These are phyloP conservation scores for Ommatoiulus sabulosus DNA, from an alignment of 2,888 invertebrate species.

Conservation along the genomic window DNA sequence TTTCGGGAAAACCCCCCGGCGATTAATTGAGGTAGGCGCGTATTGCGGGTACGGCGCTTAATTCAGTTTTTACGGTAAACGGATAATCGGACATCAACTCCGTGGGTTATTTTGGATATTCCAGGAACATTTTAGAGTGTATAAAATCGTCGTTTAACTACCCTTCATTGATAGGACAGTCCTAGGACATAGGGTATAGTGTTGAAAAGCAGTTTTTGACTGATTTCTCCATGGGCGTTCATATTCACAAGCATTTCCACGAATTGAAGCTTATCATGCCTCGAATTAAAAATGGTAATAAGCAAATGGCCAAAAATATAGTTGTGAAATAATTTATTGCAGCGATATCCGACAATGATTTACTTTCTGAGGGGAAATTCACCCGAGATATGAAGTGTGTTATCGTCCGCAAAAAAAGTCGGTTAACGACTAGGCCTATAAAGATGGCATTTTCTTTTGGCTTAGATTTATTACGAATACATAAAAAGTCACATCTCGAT, in stretches of 20 bases:
- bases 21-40: too few relatives aligned
- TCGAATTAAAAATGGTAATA: neutral
- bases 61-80: too few relatives aligned
- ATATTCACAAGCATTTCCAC: neutral
- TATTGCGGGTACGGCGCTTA: too few relatives aligned
- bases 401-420: slow-evolving; percentile 25
- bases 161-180: too few relatives aligned
- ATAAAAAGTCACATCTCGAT: slow-evolving; percentile 34
- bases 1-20: too few relatives aligned
- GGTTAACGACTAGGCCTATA: slow-evolving; percentile 19
- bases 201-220: too few relatives aligned
- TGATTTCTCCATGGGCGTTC: neutral
- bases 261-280: neutral
- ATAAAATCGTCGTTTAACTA: too few relatives aligned
- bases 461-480: slow-evolving; percentile 12
- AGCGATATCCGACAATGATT: slow-evolving; percentile 27
- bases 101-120: too few relatives aligned
- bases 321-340: slow-evolving; percentile 9
- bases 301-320: slow-evolving; percentile 34
- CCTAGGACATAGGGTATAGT: too few relatives aligned
- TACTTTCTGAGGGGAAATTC: slow-evolving; percentile 14
- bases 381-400: slow-evolving; percentile 1
- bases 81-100: too few relatives aligned
- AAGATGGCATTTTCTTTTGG: neutral
- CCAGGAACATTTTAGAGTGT: too few relatives aligned